phyloP scores from a whole-genome alignment of 2,113 vertebrate genomes.

The Pachyramphus minor region DNA sequence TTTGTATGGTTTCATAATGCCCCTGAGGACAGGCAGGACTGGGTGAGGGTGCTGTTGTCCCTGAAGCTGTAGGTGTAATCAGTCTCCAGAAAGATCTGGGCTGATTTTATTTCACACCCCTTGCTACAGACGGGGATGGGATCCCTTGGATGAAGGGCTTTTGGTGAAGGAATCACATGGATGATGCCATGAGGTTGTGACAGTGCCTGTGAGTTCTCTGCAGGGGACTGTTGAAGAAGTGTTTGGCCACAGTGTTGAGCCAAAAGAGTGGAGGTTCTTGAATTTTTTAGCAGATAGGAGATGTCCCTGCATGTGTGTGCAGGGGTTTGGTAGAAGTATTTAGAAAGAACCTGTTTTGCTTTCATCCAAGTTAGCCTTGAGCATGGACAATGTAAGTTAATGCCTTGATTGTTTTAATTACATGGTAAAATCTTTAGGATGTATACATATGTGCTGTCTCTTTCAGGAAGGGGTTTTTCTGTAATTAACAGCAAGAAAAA shows the following conservation, averaged over 20 bases:
- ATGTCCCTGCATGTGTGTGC: background rate
- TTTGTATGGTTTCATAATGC: background rate
- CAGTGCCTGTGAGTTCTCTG: too few relatives aligned
- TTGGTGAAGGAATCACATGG: background rate
- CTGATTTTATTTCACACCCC: background rate
- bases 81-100: background rate
- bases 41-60: background rate
- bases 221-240: too few relatives aligned
- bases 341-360: background rate
- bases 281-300: background rate
- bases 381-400: background rate
- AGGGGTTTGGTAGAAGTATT: background rate
- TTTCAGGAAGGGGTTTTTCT: background rate
- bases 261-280: background rate
- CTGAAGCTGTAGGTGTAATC: background rate
- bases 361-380: background rate
- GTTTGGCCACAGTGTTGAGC: too few relatives aligned
- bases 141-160: background rate
- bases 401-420: background rate
- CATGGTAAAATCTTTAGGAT: background rate
- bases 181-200: background rate
- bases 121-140: fast-evolving
- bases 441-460: background rate
- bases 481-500: background rate
- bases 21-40: background rate